Conservation (phyloP, 1,140 invertebrate genomes). For the Acromyrmex charruanus region DNA sequence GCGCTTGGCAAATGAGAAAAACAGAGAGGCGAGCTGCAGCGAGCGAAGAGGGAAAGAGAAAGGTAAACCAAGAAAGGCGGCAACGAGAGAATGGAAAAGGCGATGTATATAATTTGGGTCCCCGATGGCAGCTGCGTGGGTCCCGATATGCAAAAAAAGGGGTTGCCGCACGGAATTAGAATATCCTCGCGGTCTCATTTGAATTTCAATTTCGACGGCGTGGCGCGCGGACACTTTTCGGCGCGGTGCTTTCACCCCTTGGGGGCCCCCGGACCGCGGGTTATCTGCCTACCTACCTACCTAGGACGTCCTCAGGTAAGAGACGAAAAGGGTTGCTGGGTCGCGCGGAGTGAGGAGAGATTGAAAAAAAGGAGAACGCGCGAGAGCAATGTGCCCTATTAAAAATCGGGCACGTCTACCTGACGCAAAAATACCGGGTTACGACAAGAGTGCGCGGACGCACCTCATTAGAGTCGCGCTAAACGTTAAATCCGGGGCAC, state of each 20-base stretch:
- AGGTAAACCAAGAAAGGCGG: slow-evolving; percentile 41
- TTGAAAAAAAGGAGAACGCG: slow-evolving; percentile 66
- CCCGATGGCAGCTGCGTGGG: slow-evolving; percentile 76
- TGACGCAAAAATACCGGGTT: slow-evolving; percentile 69
- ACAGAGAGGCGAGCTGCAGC: slow-evolving; percentile 10
- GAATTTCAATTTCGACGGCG: slow-evolving; percentile 85
- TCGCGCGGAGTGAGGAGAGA: slow-evolving; percentile 63
- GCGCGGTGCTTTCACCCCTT: slow-evolving; percentile 61
- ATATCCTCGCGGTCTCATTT: slow-evolving; percentile 87
- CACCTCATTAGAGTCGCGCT: slow-evolving; percentile 84
- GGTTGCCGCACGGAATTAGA: slow-evolving; percentile 85
- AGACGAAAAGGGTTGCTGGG: slow-evolving; percentile 74
- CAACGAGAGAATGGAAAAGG: slow-evolving; percentile 64
- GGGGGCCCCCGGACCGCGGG: slow-evolving; percentile 50
- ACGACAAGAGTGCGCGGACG: slow-evolving; percentile 52
- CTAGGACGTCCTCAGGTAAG: slow-evolving; percentile 74
- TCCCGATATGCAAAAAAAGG: slow-evolving; percentile 85
- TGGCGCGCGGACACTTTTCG: slow-evolving; percentile 74
- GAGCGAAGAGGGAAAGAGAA: slow-evolving; percentile 40
- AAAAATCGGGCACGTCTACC: slow-evolving; percentile 82
- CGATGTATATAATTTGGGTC: slow-evolving; percentile 77
- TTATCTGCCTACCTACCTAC: slow-evolving; percentile 58
- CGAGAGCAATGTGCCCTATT: slow-evolving; percentile 75
- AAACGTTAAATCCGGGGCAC: slow-evolving; percentile 78
- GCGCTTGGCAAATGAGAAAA: slow-evolving; percentile 35